Evolutionary conservation across 2,797 vertebrate genomes (phyloP), one percentile per base, ranked within the genome.

Genomic region (Malacoctenus gilli): DNA sequence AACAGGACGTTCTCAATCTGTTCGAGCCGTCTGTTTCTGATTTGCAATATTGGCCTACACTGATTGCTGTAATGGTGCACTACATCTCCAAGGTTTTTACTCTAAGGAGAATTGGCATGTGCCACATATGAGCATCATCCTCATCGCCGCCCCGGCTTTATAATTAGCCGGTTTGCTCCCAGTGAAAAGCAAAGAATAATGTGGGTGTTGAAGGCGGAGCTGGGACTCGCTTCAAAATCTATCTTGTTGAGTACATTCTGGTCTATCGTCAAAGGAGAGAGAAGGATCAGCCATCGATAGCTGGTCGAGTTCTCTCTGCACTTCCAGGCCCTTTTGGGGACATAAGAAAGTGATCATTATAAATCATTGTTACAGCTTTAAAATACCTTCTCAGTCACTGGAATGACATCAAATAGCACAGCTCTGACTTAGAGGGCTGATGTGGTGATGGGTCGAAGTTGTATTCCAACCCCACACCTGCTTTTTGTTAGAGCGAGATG

Each of bases 1-100:
- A 90, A 87, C 86, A 87, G 88, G 88, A 90, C 84, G 68, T 90
- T 91, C 86, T 81, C 87, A 87, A 87, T 91, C 84, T 88, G 87
- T 87, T 77, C 82, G 28, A 75, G 77, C 68, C 74, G 80, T 90
- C 88, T 92, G 91, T 85, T 92, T 91, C 79, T 85, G 78, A 72
- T 92, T 90, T 90, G 77, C 46, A 14, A 63, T 86, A 84, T 87
- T 85, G 82, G 87, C 76, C 76, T 73, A 56, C 75, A 59, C 75
- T 89, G 89, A 90, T 92, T 90, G 78, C 84, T 80, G 74, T 85
- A 89, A 85, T 82, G 68, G 71, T 60, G 61, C 72, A 72, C 76
- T 80, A 72, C 79, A 75, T 78, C 77, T 57, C 54, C 56, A 78
- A 81, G 72, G 80, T 77, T 87, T 81, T 73, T 63, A 79, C 76